Percentiles rank a stretch among this genome's conserved stretches.
Evolutionary conservation across 1,140 invertebrate genomes (phyloP).

Genomic region (Chionoecetes opilio): DNA sequence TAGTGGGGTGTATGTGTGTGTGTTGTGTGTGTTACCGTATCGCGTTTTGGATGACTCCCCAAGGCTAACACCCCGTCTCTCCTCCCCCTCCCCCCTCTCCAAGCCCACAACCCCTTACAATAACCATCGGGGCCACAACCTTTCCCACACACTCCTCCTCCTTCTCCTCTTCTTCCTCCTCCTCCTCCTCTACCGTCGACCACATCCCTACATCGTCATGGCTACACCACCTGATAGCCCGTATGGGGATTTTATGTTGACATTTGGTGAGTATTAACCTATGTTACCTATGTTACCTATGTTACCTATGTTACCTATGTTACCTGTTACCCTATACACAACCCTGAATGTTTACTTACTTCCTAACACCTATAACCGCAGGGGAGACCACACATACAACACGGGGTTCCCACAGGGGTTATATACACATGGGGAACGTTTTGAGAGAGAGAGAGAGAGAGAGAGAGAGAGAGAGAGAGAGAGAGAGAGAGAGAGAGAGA

Average conservation of each 20-base stretch:
- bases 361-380: not conserved
- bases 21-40: not conserved
- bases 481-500: not conserved
- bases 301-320: not conserved
- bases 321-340: not conserved
- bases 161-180: not conserved
- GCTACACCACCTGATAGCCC: slow-evolving; percentile 58
- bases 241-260: slow-evolving; percentile 61
- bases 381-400: not conserved
- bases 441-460: not conserved
- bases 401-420: not conserved
- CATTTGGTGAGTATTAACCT: slow-evolving; percentile 45
- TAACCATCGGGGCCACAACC: slow-evolving; percentile 46
- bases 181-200: not conserved
- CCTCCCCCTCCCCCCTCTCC: not conserved
- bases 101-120: slow-evolving; percentile 31
- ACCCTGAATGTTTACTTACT: not conserved
- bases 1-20: slow-evolving; percentile 52
- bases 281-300: not conserved
- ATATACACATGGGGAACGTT: not conserved
- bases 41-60: not conserved
- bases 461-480: not conserved
- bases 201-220: not conserved
- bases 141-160: not conserved
- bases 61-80: not conserved